phyloP scores from a whole-genome alignment of 2,888 invertebrate genomes.

The Mamestra brassicae region DNA sequence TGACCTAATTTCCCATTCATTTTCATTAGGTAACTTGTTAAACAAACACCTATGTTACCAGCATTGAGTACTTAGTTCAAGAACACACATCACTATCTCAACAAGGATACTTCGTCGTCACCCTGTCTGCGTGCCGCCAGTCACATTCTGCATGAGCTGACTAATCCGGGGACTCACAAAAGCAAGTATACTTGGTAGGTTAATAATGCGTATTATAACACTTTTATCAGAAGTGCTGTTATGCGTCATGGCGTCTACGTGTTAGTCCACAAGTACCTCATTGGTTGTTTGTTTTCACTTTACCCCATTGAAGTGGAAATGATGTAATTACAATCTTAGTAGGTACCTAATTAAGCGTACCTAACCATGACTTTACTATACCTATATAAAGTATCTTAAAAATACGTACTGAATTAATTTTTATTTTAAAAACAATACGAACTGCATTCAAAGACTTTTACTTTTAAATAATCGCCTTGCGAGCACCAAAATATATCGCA shows the following conservation, averaged over 20 bases:
- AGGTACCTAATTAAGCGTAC: background rate
- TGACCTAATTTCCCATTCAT: too few relatives aligned
- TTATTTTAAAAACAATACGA: too few relatives aligned
- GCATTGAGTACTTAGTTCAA: background rate
- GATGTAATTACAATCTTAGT: too few relatives aligned
- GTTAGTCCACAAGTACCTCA: slow-evolving; percentile 25
- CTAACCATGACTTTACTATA: too few relatives aligned
- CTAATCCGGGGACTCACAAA: slow-evolving; percentile 35
- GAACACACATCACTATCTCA: slow-evolving; percentile 13
- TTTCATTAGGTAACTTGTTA: background rate
- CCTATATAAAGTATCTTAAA: too few relatives aligned
- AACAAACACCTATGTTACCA: background rate
- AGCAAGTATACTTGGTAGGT: background rate
- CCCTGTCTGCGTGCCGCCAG: slow-evolving; percentile 42
- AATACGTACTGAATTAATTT: too few relatives aligned
- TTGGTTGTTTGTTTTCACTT: slow-evolving; percentile 14
- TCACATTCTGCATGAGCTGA: slow-evolving; percentile 44
- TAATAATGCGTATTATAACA: slow-evolving; percentile 21
- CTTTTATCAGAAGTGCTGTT: slow-evolving; percentile 33
- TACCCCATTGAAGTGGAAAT: background rate
- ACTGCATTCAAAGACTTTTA: too few relatives aligned
- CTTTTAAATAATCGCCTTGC: too few relatives aligned
- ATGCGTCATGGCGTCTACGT: slow-evolving; percentile 52
- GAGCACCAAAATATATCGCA: too few relatives aligned
- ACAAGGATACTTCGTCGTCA: slow-evolving; percentile 15